Base-by-base conservation (phyloP, 2,113 vertebrate species). In the Phyllostomus discolor region DNA sequence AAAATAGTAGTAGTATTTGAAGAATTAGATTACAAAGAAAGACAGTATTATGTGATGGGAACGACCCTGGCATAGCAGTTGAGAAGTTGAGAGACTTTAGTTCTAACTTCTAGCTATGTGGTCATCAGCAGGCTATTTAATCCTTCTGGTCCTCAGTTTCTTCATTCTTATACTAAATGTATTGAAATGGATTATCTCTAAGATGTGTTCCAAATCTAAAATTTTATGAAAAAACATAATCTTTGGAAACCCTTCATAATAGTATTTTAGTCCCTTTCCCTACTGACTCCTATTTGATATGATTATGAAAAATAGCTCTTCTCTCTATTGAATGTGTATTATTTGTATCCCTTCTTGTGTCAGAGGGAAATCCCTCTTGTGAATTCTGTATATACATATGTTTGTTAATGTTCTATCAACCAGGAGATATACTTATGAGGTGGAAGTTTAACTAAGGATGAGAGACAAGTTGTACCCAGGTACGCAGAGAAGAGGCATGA, bases 371-470 rank as follows among this genome's bases (percentile, higher is more conserved):
- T 72, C 69, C 76, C 50, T 46, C 19, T n/a, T 79, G 9, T 86
- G 41, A 46, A 52, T 85, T 90, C 38, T 72, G 7, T 62, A 41
- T 35, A 12, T 72, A 24, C 4, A 7, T 17, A 5, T 80, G 50
- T 75, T 84, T 92, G 62, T 86, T n/a, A 90, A 41, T 48, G 26
- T 84, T 76, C 41, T 62, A 69, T 79, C 69, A 46, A 26, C 75
- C 57, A 75, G 66, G 38, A 95, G 67, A 73, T 43, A 57, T 7
- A 57, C 54, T 46, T 26, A 72, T 76, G 70, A 79, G 22, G 50
- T 52, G 48, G 43, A 86, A 52, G 1, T 80, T 92, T 95, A 95
- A 94, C 88, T 69, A 80, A 96, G 50, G 64, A 81, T 81, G 48
- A 92, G 87, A 90, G 54, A 88, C 10, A 85, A 46, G 70, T 70